Evolutionary conservation across 2,113 vertebrate genomes (phyloP).

Genomic region (Pogona vitticeps): DNA sequence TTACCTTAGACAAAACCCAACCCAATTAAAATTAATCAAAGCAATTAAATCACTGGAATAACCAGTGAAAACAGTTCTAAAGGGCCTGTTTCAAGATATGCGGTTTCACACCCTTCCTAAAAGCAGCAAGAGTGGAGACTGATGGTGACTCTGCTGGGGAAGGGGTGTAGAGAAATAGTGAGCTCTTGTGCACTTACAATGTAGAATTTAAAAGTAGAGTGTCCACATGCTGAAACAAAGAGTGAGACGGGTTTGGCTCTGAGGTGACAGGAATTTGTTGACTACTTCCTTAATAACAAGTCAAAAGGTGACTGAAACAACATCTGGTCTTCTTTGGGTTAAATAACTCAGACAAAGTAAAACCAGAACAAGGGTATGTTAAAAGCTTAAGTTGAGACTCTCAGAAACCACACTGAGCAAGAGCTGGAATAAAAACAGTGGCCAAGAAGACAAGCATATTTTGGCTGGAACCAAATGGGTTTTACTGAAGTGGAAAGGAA

Average conservation of each 20-base stretch:
- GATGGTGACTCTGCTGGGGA: no score
- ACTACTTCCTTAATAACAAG: background rate
- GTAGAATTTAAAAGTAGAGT: background rate
- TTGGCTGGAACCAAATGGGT: slow-evolving; percentile 3
- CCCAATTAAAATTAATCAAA: no score
- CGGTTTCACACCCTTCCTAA: no score
- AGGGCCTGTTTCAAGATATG: no score
- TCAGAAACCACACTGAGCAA: slow-evolving; percentile 25
- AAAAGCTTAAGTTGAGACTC: background rate
- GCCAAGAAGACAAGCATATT: background rate
- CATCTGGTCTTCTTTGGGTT: background rate
- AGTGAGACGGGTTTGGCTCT: background rate
- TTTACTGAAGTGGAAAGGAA: background rate
- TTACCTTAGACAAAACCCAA: no score
- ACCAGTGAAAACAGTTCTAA: no score
- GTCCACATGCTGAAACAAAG: background rate
- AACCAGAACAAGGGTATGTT: background rate
- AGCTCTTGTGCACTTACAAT: background rate
- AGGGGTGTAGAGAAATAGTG: slow-evolving; percentile 23
- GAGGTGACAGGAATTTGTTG: background rate
- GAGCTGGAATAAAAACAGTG: slow-evolving; percentile 14
- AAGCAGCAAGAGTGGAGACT: no score
- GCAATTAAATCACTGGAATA: no score
- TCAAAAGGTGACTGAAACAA: background rate
- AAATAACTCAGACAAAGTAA: background rate